Base-by-base conservation (phyloP, 2,888 invertebrate species). In the Timema cristinae region DNA sequence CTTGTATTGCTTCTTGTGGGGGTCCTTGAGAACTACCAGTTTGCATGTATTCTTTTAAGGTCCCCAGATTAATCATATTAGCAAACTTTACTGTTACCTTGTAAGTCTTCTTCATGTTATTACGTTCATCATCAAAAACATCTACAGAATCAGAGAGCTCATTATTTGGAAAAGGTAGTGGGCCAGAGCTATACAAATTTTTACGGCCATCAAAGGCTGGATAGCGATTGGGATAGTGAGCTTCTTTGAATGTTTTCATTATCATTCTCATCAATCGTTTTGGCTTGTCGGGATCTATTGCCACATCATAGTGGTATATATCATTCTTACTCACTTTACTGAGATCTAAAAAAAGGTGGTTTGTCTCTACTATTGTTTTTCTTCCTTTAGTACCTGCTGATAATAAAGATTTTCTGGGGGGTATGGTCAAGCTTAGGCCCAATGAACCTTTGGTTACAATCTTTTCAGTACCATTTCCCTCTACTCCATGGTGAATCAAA, bases 271-370 rank as follows among this genome's bases (percentile, higher is more conserved):
- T 77, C 76, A 89, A 82, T 76, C 86, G 88, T 77, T 89, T 91
- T 0, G 92, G 91, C 63, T 81, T 87, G 15, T 92, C 91, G 0
- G 93, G 92, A 1, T 80, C 83, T 52, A 93, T 85, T 0, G 82
- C 84, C 0, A 95, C 91, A 78, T 98, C 97, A 81, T 98, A 98
- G 78, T 98, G 97, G 78, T 86, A 82, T 0, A 86, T 85, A 0
- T 66, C 50, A 0, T 76, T 77, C 7, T 79, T 75, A 7, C 85
- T 82, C 63, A 86, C 83, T 73, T 84, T 82, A 1, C 77, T 72
- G 69, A 90, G 82, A 9, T 79, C 78, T 75, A 92, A 82, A 32
- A 83, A 81, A 68, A 93, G 81, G 80, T 92, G 91, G 78, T 93
- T 93, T 0, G 89, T 86, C 51, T 86, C 80, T 0, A 91, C 83